Base-by-base conservation (phyloP, 2,113 vertebrate species). In the Pterophyllum scalare region DNA sequence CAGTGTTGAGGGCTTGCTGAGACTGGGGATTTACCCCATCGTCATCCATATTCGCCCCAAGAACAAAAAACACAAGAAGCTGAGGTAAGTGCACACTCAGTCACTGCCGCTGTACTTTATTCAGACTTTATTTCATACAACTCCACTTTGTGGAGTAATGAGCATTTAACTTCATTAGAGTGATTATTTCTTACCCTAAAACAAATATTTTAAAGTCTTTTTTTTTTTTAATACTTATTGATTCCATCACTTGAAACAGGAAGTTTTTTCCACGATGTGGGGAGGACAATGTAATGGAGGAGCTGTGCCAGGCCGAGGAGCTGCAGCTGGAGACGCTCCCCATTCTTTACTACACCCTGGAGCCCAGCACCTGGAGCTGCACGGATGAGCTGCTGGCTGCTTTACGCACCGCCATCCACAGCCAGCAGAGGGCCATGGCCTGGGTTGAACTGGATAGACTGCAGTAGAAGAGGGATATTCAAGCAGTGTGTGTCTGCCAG, bases 241-340 rank as follows among this genome's bases (percentile, higher is more conserved):
- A 38, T 19, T 82, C 54, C 5, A n/a, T 31, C 28, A 6, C 35
- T 65, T 75, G 0, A 59, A 81, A 82, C 22, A 96, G 96, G 91
- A 96, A 96, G 89, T 84, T 96, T 83, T 91, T 96, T 19, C 92
- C 91, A 3, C 81, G 91, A 2, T 89, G 89, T 59, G 87, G 90
- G 12, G 94, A 95, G 52, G 92, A 95, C 15, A 77, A 74, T 7
- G 79, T 94, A 5, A 94, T 96, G 94, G 94, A 95, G 79, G 92
- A 94, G 46, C 79, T 92, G 75, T 94, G 94, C 72, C 93, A 94
- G 46, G 85, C 86, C 0, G 96, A 96, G 88, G 95, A 95, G 90
- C 89, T 96, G 80, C 95, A 95, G 92, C 89, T 96, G 82, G 95
- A 96, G 91, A 94, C 85, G 0, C 83, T 96, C 24, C 95, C 96